Evolutionary conservation across 2,113 vertebrate species (phyloP), one percentile per base, ranked within the genome.

Genomic region (Tinamus guttatus): DNA sequence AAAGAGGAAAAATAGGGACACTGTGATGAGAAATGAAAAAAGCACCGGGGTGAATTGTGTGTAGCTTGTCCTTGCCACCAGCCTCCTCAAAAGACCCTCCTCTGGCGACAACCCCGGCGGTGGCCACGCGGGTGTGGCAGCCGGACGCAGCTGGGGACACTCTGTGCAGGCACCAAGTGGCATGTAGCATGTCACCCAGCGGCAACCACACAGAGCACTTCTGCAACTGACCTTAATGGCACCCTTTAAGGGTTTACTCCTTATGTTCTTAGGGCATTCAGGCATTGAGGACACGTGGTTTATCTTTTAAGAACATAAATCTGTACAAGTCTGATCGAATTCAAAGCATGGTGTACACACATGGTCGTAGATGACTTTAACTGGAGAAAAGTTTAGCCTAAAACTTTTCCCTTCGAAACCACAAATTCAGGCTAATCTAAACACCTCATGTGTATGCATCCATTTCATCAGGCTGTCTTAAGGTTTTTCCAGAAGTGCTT

Each of bases 61-160:
- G 4, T 4, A 22, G 27, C 12, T 73, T 52, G 22, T 24, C 22
- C 30, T 51, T 21, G 41, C 67, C 40, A 6, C 16, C 20, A 15
- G 38, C 12, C 34, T 62, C 40, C 45, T 11, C 9, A 11, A 4
- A 12, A 12, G 2, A 0, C 2, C 6, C 45, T 3, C 5, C 36
- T 36, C n/a, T 36, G 34, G 16, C 7, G 27, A 45, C 38, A 32
- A 32, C 17, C 30, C 2, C 4, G 2, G 1, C 24, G 13, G 38
- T 14, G 19, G 22, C 9, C 1, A 49, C 21, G 45, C 18, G 8
- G 45, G 18, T 19, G 18, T 20, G 45, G 45, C 45, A 49, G 21
- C 21, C 19, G 21, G 45, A 16, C 18, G 7, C 45, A 22, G 21
- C 49, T 49, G 49, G 49, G 49, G 21, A 22, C 21, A 11, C 49